Conservation (phyloP, 30 jellyfish, hydroid and myxozoan genomes). For the Hydractinia echinata region DNA sequence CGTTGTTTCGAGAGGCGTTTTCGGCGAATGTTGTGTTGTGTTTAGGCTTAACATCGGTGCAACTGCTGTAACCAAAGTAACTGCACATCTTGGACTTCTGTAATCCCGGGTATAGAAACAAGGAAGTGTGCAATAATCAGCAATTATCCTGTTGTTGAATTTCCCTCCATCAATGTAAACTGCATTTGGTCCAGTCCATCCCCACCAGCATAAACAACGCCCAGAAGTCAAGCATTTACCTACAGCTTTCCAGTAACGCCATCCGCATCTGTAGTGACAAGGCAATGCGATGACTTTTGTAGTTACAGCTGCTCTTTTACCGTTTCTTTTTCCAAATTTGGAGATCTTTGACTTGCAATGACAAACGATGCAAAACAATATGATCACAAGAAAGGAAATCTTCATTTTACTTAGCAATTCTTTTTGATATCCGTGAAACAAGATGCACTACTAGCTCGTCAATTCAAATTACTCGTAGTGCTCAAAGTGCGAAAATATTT, state of each 20-base stretch:
- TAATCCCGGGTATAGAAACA: constrained; percentile 51
- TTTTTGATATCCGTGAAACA: too few species aligned
- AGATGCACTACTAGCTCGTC: too few species aligned
- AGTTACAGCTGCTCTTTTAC: too few species aligned
- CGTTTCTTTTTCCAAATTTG: too few species aligned
- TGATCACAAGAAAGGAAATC: too few species aligned
- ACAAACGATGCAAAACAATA: too few species aligned
- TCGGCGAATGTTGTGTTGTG: background rate
- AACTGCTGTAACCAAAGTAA: background rate
- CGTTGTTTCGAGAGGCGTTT: background rate
- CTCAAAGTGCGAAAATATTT: too few species aligned
- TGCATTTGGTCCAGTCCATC: constrained; percentile 82
- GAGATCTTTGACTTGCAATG: too few species aligned
- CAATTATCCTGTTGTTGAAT: constrained; percentile 31
- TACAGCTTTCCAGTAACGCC: constrained; percentile 34
- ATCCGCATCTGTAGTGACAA: constrained; percentile 50
- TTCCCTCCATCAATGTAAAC: constrained; percentile 21
- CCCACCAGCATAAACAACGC: constrained; percentile 70
- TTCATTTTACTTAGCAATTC: too few species aligned
- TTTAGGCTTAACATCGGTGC: background rate
- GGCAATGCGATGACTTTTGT: too few species aligned
- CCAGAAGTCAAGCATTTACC: constrained; percentile 62
- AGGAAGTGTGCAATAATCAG: constrained; percentile 49
- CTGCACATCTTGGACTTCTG: constrained; percentile 36
- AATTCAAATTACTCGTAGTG: too few species aligned